Conservation (phyloP, 2,113 vertebrate genomes). For the Mesoclemmys tuberculata region DNA sequence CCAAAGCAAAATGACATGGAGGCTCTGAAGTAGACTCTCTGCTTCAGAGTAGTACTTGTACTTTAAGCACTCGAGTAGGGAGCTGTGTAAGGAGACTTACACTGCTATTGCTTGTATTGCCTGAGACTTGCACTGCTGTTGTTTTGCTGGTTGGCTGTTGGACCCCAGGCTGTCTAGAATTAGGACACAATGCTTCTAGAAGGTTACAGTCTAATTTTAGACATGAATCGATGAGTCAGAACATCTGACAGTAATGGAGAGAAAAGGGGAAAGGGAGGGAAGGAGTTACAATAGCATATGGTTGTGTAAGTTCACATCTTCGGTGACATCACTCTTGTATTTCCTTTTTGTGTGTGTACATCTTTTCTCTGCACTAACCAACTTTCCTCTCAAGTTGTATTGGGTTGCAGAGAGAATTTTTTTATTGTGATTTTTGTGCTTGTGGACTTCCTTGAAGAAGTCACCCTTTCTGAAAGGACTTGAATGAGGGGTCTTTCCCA, state of each 20-base stretch:
- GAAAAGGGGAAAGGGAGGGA: not conserved
- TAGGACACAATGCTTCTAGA: not conserved
- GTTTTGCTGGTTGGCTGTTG: not conserved
- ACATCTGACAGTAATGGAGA: not conserved
- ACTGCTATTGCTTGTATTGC: not conserved
- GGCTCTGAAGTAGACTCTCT: not conserved
- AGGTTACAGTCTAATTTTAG: constrained; percentile 37
- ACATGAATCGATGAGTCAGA: constrained; percentile 11
- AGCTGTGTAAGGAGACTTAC: not conserved
- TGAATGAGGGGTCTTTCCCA: not conserved
- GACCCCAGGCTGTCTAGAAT: constrained; percentile 7
- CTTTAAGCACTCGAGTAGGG: not conserved
- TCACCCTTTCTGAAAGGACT: not conserved
- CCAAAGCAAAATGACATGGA: not conserved
- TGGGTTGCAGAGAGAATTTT: not conserved
- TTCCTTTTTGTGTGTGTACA: not conserved
- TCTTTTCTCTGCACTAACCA: not conserved
- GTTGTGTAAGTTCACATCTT: not conserved
- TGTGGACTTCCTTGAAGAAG: not conserved
- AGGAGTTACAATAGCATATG: not conserved
- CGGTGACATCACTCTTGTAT: not conserved
- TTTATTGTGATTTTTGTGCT: not conserved
- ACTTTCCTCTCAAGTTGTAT: not conserved
- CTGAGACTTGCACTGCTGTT: not conserved
- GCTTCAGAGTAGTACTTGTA: not conserved